Conservation (phyloP, 2,888 invertebrate genomes). For the Nemapogon koenigi region DNA sequence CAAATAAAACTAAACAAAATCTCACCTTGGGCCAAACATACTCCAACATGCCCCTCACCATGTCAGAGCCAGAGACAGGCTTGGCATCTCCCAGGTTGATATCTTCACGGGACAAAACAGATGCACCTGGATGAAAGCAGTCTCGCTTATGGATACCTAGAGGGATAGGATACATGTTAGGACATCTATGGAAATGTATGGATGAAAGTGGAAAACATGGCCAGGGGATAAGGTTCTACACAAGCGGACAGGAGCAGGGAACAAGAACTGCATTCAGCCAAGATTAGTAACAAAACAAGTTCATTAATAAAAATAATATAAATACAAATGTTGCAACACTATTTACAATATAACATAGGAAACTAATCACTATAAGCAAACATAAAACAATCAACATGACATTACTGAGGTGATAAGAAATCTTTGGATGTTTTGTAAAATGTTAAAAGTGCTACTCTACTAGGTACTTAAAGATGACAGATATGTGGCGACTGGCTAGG, state of each 20-base stretch:
- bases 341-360: too few species aligned
- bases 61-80: constrained; percentile 74
- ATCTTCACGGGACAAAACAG: constrained; percentile 70
- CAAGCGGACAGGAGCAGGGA: constrained; percentile 18
- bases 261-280: constrained; percentile 32
- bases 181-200: constrained; percentile 10
- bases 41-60: constrained; percentile 86
- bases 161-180: constrained; percentile 26
- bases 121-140: constrained; percentile 92
- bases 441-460: neutral
- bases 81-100: constrained; percentile 65
- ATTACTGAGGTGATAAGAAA: too few species aligned
- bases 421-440: neutral
- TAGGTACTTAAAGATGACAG: neutral
- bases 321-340: too few species aligned
- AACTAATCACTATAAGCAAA: too few species aligned
- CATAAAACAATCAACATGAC: too few species aligned
- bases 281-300: constrained; percentile 41
- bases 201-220: constrained; percentile 12
- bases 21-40: constrained; percentile 95
- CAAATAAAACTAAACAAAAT: constrained; percentile 18
- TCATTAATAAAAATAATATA: constrained; percentile 12
- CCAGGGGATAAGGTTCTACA: neutral
- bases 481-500: too few species aligned
- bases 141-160: constrained; percentile 70